Evolutionary conservation across 2,113 vertebrate species (phyloP).

Genomic region (Laticauda colubrina): DNA sequence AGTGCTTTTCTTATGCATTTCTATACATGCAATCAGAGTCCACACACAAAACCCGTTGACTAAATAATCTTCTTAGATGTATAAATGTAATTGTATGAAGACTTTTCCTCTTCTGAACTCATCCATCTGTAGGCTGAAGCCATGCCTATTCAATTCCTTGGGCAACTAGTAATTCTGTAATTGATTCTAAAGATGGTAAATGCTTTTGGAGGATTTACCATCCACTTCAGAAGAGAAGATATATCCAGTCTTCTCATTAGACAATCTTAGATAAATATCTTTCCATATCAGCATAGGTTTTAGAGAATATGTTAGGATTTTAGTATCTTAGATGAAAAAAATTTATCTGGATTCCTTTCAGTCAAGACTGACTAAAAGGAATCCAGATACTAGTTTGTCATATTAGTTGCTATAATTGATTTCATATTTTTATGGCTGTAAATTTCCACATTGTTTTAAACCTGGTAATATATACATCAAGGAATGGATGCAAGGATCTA

Average conservation of each 20-base stretch:
- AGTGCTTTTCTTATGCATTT: conserved; percentile 32
- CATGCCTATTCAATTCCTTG: not conserved
- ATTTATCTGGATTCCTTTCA: not conserved
- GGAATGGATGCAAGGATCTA: not conserved
- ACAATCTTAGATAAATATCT: not conserved
- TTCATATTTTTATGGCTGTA: not conserved
- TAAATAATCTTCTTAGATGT: not conserved
- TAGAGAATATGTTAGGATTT: not conserved
- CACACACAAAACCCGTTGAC: not conserved
- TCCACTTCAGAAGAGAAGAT: not conserved
- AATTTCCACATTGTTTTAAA: not conserved
- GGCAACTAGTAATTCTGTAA: not conserved
- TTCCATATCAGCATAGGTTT: not conserved
- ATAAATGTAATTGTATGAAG: not conserved
- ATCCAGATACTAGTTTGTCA: not conserved
- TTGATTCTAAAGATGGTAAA: not conserved
- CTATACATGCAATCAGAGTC: not conserved
- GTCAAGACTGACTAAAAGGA: not conserved
- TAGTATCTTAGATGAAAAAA: not conserved
- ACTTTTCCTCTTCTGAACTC: not conserved
- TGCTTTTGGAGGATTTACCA: not conserved
- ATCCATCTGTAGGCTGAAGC: not conserved
- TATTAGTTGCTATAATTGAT: not conserved
- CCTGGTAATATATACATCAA: not conserved
- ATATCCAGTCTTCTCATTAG: not conserved